Base-by-base conservation (phyloP, 92 coral and sea anemone genomes). In the Isaurus tuberculatus region DNA sequence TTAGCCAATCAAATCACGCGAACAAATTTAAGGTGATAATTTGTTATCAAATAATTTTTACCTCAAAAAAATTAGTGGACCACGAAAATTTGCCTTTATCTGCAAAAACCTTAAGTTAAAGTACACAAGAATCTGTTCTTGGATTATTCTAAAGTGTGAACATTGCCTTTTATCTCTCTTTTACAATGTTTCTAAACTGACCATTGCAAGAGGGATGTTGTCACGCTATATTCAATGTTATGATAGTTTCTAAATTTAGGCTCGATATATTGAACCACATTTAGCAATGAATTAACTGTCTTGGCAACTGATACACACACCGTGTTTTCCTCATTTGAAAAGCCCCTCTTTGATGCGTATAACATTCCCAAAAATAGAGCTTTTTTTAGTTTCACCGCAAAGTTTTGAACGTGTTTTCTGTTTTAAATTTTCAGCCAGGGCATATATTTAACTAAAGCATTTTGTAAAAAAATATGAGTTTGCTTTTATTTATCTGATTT, bases 1-100 rank as follows among this genome's bases (percentile, higher is more conserved):
- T 29, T 29, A 55, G 84, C 97, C 97, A 93, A 93, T 93, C 94
- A 90, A 83, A 79, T 79, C 55, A 77, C 82, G 70, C 70, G 70
- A 77, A 77, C 33, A n/a, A 44, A 10, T 13, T 46, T 15, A 11
- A 26, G 9, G 53, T 22, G 60, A 72, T 17, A 72, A 46, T 63
- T 63, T 71, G 32, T 17, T 25, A 37, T 71, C 78, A 20, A n/a
- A 30, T 71, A 36, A 27, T 70, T 53, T 55, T 28, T 19, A 31
- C 65, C 65, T n/a, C 65, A 23, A 57, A 53, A 74, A 73, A 44
- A 11, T 27, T 44, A n/a, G 40, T 49, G 80, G 28, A 36, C 80
- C 27, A 29, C 33, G 28, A 57, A 14, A 74, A 74, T 19, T 14
- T 16, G 44, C 6, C 31, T 3, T 31, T 67, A 14, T 8, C 1